These are phyloP conservation scores for Cerceris ruficornis DNA, from an alignment of 2,888 invertebrate species.

Conservation along the genomic window DNA sequence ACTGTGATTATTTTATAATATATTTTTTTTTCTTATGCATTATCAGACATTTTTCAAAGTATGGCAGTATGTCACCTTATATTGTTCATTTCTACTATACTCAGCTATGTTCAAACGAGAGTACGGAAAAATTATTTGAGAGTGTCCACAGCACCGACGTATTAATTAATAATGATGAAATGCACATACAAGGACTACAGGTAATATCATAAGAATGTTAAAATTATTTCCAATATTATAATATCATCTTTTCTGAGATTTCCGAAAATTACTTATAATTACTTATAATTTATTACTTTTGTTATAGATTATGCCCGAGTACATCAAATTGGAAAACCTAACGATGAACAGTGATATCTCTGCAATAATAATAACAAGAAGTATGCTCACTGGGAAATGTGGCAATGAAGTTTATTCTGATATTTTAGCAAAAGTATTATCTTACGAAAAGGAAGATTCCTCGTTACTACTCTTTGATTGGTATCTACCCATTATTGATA, in stretches of 20 bases:
- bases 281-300: slow-evolving; percentile 10
- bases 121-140: slow-evolving; percentile 44
- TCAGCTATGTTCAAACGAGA: slow-evolving; percentile 44
- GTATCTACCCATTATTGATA: slow-evolving; percentile 44
- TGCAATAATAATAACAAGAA: slow-evolving; percentile 66
- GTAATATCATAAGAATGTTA: slow-evolving; percentile 28
- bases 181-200: slow-evolving; percentile 59
- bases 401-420: slow-evolving; percentile 39
- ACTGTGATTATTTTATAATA: slow-evolving; percentile 1
- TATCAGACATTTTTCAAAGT: slow-evolving; percentile 49
- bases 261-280: not conserved
- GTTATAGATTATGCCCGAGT: slow-evolving; percentile 65
- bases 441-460: slow-evolving; percentile 63
- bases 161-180: slow-evolving; percentile 21
- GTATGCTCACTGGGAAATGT: slow-evolving; percentile 49
- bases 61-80: slow-evolving; percentile 62
- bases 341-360: slow-evolving; percentile 61
- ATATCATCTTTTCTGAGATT: too few species aligned
- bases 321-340: slow-evolving; percentile 54
- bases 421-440: slow-evolving; percentile 67
- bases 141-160: slow-evolving; percentile 22
- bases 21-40: slow-evolving; percentile 10
- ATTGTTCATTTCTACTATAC: slow-evolving; percentile 58
- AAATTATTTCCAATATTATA: slow-evolving; percentile 1
- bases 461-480: slow-evolving; percentile 65